Base-by-base conservation (phyloP, 37 sponge, comb jelly and placozoan species). In the Haliclona indistincta region DNA sequence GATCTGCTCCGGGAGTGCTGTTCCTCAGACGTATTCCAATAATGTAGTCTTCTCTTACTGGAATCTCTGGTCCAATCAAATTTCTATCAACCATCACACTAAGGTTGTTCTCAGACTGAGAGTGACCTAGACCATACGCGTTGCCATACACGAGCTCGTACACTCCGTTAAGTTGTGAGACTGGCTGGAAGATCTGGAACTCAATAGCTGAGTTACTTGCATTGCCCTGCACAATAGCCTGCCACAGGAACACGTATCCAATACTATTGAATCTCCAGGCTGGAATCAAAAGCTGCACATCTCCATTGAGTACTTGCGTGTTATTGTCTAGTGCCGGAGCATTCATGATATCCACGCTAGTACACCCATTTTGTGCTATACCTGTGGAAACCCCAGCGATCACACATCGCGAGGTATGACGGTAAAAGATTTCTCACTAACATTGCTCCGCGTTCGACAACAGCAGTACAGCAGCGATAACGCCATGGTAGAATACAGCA, bases 71-170 rank as follows among this genome's bases (percentile, higher is more conserved):
- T 17, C 13, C 8, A 8, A 8, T 13, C 6, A 58, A 25, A 58
- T 58, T 58, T 25, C 11, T 26, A 25, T 11, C 26, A 25, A 58
- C 13, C 7, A 6, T 58, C 6, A 58, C n/a, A 7, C 22, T 58
- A 20, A 20, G 11, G 60, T 20, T 26, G 7, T 58, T 6, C 11
- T 20, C 60, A 58, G 6, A 25, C 13, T 17, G 13, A 13, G 13
- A 8, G 13, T 13, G 13, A 47, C 13, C 49, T n/a, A 7, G 26
- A 7, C 28, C 26, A n/a, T 58, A 58, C 60, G n/a, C 7, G 25
- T 58, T 58, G 22, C 60, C 60, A 58, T 58, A 58, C n/a, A 58
- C 25, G n/a, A n/a, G 26, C 7, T 58, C n/a, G 60, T 58, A 58
- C 6, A 20, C 60, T n/a, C 25, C 25, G n/a, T 20, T n/a, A 6